Evolutionary conservation across 2,888 invertebrate species (phyloP), one percentile per base, ranked within the genome.

Genomic region (Troilus luridus): DNA sequence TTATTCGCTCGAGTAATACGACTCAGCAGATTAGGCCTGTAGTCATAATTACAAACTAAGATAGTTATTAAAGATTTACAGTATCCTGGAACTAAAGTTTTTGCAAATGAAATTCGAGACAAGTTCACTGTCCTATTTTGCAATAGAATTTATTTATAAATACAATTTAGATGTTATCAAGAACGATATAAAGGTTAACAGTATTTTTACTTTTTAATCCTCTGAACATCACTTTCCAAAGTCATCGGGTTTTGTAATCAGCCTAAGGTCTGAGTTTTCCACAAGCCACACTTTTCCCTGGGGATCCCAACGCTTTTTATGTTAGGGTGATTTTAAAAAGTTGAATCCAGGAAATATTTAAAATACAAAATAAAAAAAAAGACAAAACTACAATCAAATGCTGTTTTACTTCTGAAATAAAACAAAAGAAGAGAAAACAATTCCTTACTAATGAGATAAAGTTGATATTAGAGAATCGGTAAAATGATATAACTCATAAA

Each of bases 241-340:
- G 21, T 85, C 56, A 58, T 85, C 41, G 85, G 56, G 85, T 85
- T 85, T 85, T 85, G 85, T 85, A 85, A 85, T 58, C 7, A 56
- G n/a, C 56, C 56, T 85, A 56, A 58, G 85, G 85, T 6, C 56
- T 85, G 54, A 41, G 41, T 56, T 85, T 85, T 85, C 56, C 56
- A 85, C 56, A 54, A 58, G 54, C 56, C 85, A 81, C n/a, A 58
- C 17, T 27, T 77, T 77, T 77, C 72, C 41, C 72, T 41, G 12
- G 72, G 67, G 5, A 77, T 77, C 19, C 24, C 6, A 24, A 5
- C 6, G 6, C 8, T 67, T 67, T 67, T 67, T 67, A 24, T 5
- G 41, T 41, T 41, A 67, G 2, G 14, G 24, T 27, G 67, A 67
- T 67, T 24, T 14, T 24, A 11, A 24, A 24, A 24, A 24, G 12